phyloP scores from a whole-genome alignment of 2,888 invertebrate species.

The Taphrorychus bicolor region DNA sequence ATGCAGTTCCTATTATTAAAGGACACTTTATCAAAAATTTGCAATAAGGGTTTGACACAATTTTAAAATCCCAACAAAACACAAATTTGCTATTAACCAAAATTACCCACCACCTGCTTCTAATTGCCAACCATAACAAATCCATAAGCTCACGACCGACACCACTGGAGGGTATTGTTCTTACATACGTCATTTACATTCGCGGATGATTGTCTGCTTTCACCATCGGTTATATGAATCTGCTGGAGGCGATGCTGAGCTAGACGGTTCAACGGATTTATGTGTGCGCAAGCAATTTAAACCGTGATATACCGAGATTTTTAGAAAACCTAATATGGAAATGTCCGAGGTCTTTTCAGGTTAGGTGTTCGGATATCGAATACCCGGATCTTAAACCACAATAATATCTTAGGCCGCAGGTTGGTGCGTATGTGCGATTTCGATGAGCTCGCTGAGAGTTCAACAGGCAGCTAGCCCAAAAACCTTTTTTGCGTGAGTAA shows the following conservation, averaged over 20 bases:
- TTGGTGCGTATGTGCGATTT: background rate
- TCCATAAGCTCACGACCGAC: background rate
- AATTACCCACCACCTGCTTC: background rate
- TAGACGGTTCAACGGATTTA: conserved; percentile 35
- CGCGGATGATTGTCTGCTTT: conserved; percentile 39
- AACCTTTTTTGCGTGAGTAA: no score
- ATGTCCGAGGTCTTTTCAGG: conserved; percentile 5
- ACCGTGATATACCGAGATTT: conserved; percentile 31
- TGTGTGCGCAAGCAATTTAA: conserved; percentile 31
- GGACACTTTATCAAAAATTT: background rate
- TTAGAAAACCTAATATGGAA: conserved; percentile 25
- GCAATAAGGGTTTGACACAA: background rate
- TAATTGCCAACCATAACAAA: background rate
- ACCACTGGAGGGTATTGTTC: conserved; percentile 32
- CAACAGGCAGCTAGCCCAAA: no score
- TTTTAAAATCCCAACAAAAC: background rate
- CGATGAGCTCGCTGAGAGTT: background rate
- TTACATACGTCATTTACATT: conserved; percentile 35
- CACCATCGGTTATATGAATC: conserved; percentile 38
- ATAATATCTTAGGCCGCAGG: background rate
- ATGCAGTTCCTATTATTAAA: background rate
- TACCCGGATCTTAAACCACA: background rate
- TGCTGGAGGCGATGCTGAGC: conserved; percentile 25
- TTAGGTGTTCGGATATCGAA: conserved; percentile 4
- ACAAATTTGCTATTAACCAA: no score